Evolutionary conservation across 2,888 invertebrate genomes (phyloP).

Genomic region (Euclidia mi): DNA sequence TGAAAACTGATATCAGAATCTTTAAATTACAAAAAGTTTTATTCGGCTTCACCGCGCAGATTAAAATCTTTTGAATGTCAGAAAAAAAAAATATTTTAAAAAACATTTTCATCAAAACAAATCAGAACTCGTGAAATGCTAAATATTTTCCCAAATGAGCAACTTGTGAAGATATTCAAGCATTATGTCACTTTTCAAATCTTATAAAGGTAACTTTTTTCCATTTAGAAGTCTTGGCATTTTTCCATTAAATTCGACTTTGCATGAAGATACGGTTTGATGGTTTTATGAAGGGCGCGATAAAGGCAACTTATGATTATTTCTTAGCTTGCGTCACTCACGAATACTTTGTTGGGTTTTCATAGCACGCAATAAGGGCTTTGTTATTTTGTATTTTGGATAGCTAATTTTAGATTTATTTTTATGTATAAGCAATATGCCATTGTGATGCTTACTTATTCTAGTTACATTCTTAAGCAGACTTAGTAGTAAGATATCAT

Average conservation of each 20-base stretch:
- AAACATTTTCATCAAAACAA: not conserved
- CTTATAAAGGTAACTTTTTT: constrained; percentile 29
- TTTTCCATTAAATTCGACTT: constrained; percentile 55
- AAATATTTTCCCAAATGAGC: constrained; percentile 10
- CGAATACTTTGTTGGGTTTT: constrained; percentile 37
- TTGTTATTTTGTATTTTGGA: constrained; percentile 20
- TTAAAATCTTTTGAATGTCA: no score
- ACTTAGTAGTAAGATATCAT: no score
- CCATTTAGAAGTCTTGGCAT: constrained; percentile 26
- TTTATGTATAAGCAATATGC: not conserved
- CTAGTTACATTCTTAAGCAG: no score
- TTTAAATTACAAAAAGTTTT: no score
- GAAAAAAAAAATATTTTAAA: no score
- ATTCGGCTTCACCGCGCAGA: no score
- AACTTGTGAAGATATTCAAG: constrained; percentile 7
- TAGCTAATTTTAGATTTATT: constrained; percentile 8
- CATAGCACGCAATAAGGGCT: constrained; percentile 36
- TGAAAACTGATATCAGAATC: no score
- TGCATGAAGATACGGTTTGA: constrained; percentile 50
- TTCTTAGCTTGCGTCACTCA: constrained; percentile 53
- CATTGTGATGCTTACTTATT: no score
- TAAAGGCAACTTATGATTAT: constrained; percentile 53
- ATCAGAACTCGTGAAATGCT: constrained; percentile 2
- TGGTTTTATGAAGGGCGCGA: constrained; percentile 51
- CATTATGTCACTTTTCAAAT: constrained; percentile 21